Evolutionary conservation across 2,888 invertebrate species (phyloP).

Genomic region (Acleris laterana): DNA sequence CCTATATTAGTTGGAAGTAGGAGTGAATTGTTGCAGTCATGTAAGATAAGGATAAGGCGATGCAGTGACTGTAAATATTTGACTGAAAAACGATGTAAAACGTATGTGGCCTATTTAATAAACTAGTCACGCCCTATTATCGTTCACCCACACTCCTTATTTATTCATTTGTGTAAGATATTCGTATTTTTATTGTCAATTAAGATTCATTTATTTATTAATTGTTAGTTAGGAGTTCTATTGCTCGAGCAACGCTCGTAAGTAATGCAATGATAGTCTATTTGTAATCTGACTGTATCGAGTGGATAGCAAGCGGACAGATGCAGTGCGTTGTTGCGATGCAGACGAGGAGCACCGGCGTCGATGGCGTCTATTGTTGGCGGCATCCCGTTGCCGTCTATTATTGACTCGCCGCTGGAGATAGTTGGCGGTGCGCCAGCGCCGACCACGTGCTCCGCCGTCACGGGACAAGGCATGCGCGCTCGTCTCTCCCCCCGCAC

Average conservation of each 20-base stretch:
- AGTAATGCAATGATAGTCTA: constrained; percentile 1
- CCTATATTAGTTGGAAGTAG: constrained; percentile 3
- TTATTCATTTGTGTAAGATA: too few relatives aligned
- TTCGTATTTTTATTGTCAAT: too few relatives aligned
- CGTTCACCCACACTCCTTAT: too few relatives aligned
- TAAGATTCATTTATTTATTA: too few relatives aligned
- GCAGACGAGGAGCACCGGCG: constrained; percentile 48
- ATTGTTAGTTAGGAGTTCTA: not conserved
- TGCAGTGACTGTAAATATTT: constrained; percentile 3
- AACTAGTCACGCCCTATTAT: too few relatives aligned
- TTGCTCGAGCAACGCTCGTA: not conserved
- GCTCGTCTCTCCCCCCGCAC: constrained; percentile 42
- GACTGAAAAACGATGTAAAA: constrained; percentile 1
- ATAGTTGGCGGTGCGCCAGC: constrained; percentile 80
- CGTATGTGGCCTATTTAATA: too few relatives aligned
- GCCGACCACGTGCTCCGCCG: constrained; percentile 76
- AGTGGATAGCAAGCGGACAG: constrained; percentile 1
- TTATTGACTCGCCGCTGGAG: constrained; percentile 84
- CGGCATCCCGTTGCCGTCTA: constrained; percentile 82
- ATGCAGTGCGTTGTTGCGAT: constrained; percentile 44
- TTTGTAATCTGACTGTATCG: not conserved
- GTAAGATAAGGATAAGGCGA: constrained; percentile 6
- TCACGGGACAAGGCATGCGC: constrained; percentile 75
- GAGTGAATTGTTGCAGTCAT: constrained; percentile 12
- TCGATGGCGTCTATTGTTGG: constrained; percentile 81